Conservation (phyloP, 2,797 vertebrate species). For the Pseudotriccus pelzelni region DNA sequence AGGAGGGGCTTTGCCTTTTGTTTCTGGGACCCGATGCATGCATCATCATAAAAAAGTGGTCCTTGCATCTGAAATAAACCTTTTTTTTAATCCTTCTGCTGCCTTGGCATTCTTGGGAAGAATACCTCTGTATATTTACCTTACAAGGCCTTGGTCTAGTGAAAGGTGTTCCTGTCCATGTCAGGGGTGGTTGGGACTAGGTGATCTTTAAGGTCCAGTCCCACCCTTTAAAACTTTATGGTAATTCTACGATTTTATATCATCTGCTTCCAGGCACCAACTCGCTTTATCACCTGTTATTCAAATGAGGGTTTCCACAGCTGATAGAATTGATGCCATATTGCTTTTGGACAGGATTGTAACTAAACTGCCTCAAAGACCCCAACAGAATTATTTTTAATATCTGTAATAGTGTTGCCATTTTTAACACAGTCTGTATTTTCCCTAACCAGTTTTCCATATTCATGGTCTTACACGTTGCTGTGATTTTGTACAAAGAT, state of each 20-base stretch:
- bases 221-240: not conserved
- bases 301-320: not conserved
- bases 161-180: not conserved
- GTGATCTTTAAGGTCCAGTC: not conserved
- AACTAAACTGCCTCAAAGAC: constrained; percentile 6
- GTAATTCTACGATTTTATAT: not conserved
- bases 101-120: too few species aligned
- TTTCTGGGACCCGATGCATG: too few species aligned
- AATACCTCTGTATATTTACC: too few species aligned
- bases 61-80: too few species aligned
- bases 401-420: not conserved
- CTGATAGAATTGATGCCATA: not conserved
- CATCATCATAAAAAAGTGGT: too few species aligned
- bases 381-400: not conserved
- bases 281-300: not conserved
- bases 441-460: constrained; percentile 17
- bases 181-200: accelerated
- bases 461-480: not conserved
- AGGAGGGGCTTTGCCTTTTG: too few species aligned
- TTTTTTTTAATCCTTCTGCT: too few species aligned
- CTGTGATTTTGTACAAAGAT: constrained; percentile 8
- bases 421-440: constrained; percentile 2
- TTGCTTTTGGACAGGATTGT: not conserved
- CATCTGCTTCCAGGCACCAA: not conserved
- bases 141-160: not conserved